Percentiles rank a stretch among this genome's conserved stretches.
phyloP scores from a whole-genome alignment of 30 jellyfish, hydroid and myxozoan genomes.

The Chrysaora quinquecirrha region DNA sequence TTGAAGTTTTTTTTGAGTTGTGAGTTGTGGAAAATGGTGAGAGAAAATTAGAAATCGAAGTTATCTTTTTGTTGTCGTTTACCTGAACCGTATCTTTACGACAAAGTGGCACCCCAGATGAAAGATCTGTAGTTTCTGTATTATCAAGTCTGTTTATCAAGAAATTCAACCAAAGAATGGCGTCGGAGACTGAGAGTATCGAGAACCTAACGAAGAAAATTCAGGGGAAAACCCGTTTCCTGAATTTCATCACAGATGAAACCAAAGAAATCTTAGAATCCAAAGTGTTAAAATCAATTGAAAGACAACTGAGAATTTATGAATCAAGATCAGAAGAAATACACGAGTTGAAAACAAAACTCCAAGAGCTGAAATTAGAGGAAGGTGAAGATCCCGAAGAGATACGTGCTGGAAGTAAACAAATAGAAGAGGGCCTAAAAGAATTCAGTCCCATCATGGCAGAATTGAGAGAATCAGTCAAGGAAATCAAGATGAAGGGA shows the following conservation, averaged over 20 bases:
- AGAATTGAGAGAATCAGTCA: not conserved
- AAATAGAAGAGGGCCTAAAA: slow-evolving; percentile 12
- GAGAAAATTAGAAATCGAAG: no score
- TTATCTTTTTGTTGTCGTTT: not conserved
- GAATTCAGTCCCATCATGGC: slow-evolving; percentile 16
- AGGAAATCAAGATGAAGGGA: not conserved
- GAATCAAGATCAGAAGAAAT: slow-evolving; percentile 28
- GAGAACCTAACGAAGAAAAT: slow-evolving; percentile 50
- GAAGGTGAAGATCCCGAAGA: slow-evolving; percentile 48
- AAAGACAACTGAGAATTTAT: slow-evolving; percentile 52
- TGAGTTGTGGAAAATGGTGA: not conserved
- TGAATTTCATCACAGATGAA: slow-evolving; percentile 25
- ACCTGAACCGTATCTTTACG: not conserved
- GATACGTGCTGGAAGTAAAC: slow-evolving; percentile 43
- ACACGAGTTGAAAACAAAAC: slow-evolving; percentile 17
- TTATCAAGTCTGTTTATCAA: no score
- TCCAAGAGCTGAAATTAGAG: slow-evolving; percentile 46
- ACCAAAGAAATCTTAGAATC: slow-evolving; percentile 19
- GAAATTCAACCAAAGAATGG: no score
- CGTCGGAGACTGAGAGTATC: slow-evolving; percentile 6
- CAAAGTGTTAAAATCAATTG: slow-evolving; percentile 5
- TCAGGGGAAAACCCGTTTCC: slow-evolving; percentile 43
- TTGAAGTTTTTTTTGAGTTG: no score
- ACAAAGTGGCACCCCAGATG: slow-evolving; percentile 59
- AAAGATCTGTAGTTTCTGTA: no score